phyloP scores from a whole-genome alignment of 2,888 invertebrate genomes.

The Lomographa bimaculata region DNA sequence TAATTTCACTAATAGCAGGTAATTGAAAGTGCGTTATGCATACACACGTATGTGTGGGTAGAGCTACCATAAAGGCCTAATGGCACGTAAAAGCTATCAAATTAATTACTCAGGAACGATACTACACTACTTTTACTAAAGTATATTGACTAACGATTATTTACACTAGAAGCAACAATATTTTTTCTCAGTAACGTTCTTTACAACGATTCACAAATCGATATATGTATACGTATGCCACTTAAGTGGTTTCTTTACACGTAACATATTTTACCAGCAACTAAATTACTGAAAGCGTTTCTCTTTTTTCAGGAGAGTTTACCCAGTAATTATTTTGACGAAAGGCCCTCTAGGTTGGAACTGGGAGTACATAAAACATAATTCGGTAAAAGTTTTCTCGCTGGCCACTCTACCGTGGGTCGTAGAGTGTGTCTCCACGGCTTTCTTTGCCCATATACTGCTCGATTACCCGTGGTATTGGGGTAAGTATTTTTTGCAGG shows the following conservation, averaged over 20 bases:
- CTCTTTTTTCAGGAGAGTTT: conserved; percentile 67
- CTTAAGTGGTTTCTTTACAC: conserved; percentile 9
- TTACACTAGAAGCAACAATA: no score
- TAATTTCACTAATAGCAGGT: conserved; percentile 30
- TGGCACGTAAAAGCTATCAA: conserved; percentile 30
- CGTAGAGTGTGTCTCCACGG: conserved; percentile 72
- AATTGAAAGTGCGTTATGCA: no score
- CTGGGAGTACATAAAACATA: conserved; percentile 77
- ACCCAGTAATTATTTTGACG: conserved; percentile 76
- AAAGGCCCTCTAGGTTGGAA: conserved; percentile 76
- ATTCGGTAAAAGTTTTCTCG: conserved; percentile 74
- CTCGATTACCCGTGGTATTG: conserved; percentile 78
- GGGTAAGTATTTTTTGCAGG: conserved; percentile 58
- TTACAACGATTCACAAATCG: no score
- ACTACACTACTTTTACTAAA: no score
- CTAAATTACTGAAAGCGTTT: conserved; percentile 7
- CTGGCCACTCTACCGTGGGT: conserved; percentile 77
- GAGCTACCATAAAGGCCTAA: conserved; percentile 8
- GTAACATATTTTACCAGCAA: not conserved
- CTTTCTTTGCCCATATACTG: conserved; percentile 67
- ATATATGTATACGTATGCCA: conserved; percentile 3
- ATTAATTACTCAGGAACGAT: conserved; percentile 32
- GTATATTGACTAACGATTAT: no score
- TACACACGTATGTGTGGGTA: no score
- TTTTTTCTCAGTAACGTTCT: no score